phyloP scores from a whole-genome alignment of 2,888 invertebrate genomes.

The Cephus rjabovi region DNA sequence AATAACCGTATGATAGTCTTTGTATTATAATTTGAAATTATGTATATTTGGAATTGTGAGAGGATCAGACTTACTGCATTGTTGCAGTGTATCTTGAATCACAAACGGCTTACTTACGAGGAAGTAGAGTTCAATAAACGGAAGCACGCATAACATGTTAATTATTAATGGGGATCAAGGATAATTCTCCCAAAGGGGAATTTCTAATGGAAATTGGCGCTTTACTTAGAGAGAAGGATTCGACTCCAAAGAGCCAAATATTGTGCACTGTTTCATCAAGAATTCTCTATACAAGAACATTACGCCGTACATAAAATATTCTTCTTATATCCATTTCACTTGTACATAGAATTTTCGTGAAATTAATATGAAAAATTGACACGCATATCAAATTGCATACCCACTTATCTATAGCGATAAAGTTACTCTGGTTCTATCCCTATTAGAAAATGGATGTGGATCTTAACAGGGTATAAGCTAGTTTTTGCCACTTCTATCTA shows the following conservation, averaged over 20 bases:
- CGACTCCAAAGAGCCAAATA: neutral
- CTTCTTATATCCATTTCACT: neutral
- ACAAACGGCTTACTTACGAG: neutral
- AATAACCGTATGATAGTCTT: neutral
- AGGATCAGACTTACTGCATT: neutral
- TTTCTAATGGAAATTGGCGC: neutral
- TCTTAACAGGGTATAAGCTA: no score
- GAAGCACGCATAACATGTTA: neutral
- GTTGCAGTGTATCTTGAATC: neutral
- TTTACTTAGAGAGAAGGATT: neutral
- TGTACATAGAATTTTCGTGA: neutral
- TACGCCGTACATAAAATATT: neutral
- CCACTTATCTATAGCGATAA: neutral
- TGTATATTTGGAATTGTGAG: neutral
- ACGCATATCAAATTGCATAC: neutral
- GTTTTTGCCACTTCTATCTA: no score
- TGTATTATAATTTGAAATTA: neutral
- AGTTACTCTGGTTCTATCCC: neutral
- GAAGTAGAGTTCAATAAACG: neutral
- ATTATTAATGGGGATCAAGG: neutral
- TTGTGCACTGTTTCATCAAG: neutral
- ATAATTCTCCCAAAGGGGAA: neutral
- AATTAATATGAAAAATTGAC: neutral
- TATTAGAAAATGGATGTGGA: no score
- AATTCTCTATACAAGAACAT: neutral